Conservation (phyloP, 2,888 invertebrate species). For the Plemyria rubiginata region DNA sequence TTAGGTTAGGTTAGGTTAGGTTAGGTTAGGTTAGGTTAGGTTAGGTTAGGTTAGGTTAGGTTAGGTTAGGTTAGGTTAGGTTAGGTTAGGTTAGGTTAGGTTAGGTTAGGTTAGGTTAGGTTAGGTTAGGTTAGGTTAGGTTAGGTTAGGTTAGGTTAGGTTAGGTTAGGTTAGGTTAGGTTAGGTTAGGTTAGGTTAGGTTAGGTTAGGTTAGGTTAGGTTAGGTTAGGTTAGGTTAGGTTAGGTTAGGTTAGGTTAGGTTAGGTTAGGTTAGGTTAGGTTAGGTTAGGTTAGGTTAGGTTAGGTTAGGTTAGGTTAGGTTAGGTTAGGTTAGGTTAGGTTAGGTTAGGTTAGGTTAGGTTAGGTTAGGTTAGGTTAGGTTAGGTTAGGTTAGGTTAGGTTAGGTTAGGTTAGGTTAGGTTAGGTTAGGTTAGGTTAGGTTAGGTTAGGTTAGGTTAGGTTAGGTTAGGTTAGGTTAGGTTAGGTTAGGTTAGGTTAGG, state of each 20-base stretch:
- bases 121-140: conserved; percentile 21
- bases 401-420: too few relatives aligned
- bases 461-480: too few relatives aligned
- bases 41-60: conserved; percentile 26
- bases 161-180: conserved; percentile 23
- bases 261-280: conserved; percentile 21
- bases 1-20: conserved; percentile 19
- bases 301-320: too few relatives aligned
- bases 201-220: conserved; percentile 18
- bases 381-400: too few relatives aligned
- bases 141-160: conserved; percentile 23
- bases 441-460: too few relatives aligned
- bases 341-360: too few relatives aligned
- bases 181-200: conserved; percentile 22
- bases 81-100: conserved; percentile 23
- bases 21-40: conserved; percentile 24
- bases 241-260: conserved; percentile 21
- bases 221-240: conserved; percentile 23
- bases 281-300: too few relatives aligned
- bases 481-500: too few relatives aligned
- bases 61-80: conserved; percentile 26
- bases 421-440: too few relatives aligned
- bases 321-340: too few relatives aligned
- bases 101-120: conserved; percentile 17
- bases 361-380: too few relatives aligned